phyloP scores from a whole-genome alignment of 2,797 vertebrate genomes.

The Ptychadena robeensis region DNA sequence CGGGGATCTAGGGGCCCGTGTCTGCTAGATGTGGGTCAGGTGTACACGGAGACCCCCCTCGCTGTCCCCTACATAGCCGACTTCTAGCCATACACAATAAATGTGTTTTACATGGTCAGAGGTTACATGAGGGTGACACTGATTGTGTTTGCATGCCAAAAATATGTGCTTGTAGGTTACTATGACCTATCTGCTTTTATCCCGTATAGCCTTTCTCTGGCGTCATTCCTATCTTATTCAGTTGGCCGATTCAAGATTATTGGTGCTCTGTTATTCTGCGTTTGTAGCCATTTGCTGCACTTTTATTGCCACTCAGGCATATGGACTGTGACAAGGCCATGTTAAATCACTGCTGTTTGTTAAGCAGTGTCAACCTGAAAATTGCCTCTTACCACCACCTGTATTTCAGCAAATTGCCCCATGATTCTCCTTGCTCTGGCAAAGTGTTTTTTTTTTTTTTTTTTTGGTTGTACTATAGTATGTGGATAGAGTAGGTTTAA shows the following conservation, averaged over 20 bases:
- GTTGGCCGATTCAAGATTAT: neutral
- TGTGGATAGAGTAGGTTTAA: too few species aligned
- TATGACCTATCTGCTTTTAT: too few species aligned
- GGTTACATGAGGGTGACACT: too few species aligned
- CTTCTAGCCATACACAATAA: too few species aligned
- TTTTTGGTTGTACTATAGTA: neutral
- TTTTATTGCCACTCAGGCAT: neutral
- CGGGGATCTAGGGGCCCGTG: too few species aligned
- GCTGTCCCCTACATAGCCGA: too few species aligned
- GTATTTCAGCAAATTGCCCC: neutral
- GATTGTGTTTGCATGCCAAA: too few species aligned
- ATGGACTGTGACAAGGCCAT: constrained; percentile 7
- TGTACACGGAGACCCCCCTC: too few species aligned
- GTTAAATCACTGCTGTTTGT: neutral
- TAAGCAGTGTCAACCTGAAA: neutral
- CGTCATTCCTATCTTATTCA: neutral
- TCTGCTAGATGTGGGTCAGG: too few species aligned
- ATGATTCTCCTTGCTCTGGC: neutral
- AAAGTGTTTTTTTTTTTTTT: neutral
- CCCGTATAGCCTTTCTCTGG: neutral
- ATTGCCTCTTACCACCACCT: neutral
- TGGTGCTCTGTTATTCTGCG: neutral
- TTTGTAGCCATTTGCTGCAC: constrained; percentile 1
- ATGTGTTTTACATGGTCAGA: too few species aligned
- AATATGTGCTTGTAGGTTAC: too few species aligned